Percentiles rank a stretch among this genome's conserved stretches.
Evolutionary conservation across 2,888 invertebrate species (phyloP).

Genomic region (Epinotia bilunana): DNA sequence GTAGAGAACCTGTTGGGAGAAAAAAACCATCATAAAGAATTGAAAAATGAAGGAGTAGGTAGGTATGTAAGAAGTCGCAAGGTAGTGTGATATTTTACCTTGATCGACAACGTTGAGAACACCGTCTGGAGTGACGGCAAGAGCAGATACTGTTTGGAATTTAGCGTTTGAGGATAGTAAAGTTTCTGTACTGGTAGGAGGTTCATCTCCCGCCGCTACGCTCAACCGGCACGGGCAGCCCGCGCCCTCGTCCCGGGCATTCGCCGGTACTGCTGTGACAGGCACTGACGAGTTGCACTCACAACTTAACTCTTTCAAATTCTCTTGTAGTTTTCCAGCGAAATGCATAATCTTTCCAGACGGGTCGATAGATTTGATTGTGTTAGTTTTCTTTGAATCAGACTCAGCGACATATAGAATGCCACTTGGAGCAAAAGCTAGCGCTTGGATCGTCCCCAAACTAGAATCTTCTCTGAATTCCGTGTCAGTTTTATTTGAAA

Average conservation of each 20-base stretch:
- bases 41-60: too few species aligned
- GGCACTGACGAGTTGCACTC: conserved; percentile 85
- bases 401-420: conserved; percentile 97
- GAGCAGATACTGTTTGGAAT: conserved; percentile 94
- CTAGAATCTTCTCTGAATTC: conserved; percentile 87
- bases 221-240: conserved; percentile 81
- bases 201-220: conserved; percentile 85
- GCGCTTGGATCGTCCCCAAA: conserved; percentile 93
- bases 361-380: conserved; percentile 93
- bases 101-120: conserved; percentile 98
- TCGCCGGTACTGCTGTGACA: conserved; percentile 79
- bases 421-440: conserved; percentile 96
- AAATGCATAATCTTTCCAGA: conserved; percentile 96
- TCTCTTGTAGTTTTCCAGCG: conserved; percentile 93
- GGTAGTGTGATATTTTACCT: conserved; percentile 78
- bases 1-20: conserved; percentile 86
- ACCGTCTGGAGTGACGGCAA: conserved; percentile 98
- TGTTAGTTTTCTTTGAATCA: conserved; percentile 93
- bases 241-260: conserved; percentile 72
- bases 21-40: not conserved
- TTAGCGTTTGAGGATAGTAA: conserved; percentile 95
- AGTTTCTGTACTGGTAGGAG: conserved; percentile 92
- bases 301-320: conserved; percentile 82
- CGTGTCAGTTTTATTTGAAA: conserved; percentile 75
- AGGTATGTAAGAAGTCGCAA: too few species aligned